Evolutionary conservation across 2,113 vertebrate genomes (phyloP).

Genomic region (Eurypyga helias): DNA sequence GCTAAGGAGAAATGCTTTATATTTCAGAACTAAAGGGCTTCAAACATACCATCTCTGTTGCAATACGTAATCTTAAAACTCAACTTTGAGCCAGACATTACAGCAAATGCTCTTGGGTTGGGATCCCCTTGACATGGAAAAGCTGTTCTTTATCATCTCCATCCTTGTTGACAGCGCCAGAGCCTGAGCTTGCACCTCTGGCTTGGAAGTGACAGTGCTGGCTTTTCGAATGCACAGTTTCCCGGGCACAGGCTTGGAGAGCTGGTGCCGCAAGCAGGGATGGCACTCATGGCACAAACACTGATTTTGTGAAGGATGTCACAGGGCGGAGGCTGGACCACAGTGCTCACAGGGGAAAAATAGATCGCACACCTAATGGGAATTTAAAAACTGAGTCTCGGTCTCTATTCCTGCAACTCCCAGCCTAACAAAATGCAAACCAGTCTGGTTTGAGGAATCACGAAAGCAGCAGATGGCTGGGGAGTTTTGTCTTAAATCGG

Average conservation of each 20-base stretch:
- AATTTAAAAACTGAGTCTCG: neutral
- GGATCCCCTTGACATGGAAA: neutral
- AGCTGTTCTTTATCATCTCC: neutral
- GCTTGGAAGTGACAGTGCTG: neutral
- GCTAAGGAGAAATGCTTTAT: neutral
- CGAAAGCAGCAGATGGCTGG: neutral
- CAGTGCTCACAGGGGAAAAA: neutral
- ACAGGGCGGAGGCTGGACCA: neutral
- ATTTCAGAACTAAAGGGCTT: neutral
- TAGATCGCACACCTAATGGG: neutral
- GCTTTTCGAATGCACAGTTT: neutral
- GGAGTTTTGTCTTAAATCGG: neutral
- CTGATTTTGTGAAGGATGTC: neutral
- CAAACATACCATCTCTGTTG: neutral
- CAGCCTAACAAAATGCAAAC: neutral
- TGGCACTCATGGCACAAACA: accelerated
- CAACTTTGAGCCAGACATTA: neutral
- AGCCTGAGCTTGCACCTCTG: neutral
- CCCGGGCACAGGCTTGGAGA: neutral
- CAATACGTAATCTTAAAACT: neutral
- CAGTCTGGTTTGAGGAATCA: neutral
- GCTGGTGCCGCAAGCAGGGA: accelerated
- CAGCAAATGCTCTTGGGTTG: accelerated
- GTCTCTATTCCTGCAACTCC: neutral
- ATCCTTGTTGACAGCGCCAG: neutral